Evolutionary conservation across 1,140 invertebrate species (phyloP), one percentile per base, ranked within the genome.

Genomic region (Lethrus apterus): DNA sequence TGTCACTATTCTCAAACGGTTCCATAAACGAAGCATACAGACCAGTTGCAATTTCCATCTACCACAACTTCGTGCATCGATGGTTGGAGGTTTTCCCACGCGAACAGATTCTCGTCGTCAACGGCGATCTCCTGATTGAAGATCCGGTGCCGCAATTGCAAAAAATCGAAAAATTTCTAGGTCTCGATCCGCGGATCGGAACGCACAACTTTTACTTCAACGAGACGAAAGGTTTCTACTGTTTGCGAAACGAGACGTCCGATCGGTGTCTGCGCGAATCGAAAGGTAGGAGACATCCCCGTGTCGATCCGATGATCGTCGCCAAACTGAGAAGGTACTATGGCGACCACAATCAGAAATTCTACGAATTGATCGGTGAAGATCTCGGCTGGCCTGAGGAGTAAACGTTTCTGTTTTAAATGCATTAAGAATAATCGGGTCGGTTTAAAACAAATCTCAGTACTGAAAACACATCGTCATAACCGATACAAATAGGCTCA

Each of bases 181-280:
- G 78, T 48, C 68, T 96, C 2, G 80, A 86, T 51, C 78, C 79
- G 20, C 72, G 77, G 20, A 85, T 93, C 47, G 83, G 81, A 9
- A 80, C 86, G 52, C 84, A 88, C 55, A 89, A 98, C 70, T 98
- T 98, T 70, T 94, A 94, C 67, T 94, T 96, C 69, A 97, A 98
- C 69, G 83, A 89, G 65, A 93, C 92, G 11, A 96, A 97, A 69
- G 93, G 93, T 2, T 98, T 98, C 70, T 96, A 93, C 60, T 98
- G 95, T 68, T 75, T 98, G 50, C 76, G 86, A 23, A 87, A 87
- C 59, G 84, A 87, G 51, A 87, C 84, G 3, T 80, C 81, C 18
- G 86, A 90, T 59, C 85, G 94, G 60, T 99, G 95, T 70, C 71
- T 98, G 45, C 79, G 88, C 2, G 93, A 95, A 59, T 94, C 90